Percentiles rank a stretch among this genome's conserved stretches.
phyloP scores from a whole-genome alignment of 2,888 invertebrate species.

The Barypeithes pellucidus region DNA sequence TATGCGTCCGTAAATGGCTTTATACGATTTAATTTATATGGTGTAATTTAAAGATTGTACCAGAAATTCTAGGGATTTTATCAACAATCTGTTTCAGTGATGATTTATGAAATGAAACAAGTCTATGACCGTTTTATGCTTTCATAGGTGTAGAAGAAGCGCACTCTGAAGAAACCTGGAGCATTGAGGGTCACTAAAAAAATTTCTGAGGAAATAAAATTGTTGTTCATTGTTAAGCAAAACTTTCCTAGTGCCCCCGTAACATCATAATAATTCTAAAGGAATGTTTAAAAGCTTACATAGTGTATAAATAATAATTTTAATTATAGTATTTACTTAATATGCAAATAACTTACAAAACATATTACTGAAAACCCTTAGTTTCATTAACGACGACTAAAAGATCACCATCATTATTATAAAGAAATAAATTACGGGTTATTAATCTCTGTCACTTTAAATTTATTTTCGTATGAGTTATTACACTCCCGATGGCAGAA shows the following conservation, averaged over 20 bases:
- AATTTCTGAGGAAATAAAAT: too few species aligned
- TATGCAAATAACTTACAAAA: slow-evolving; percentile 18
- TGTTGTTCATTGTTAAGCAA: too few species aligned
- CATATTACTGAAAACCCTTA: slow-evolving; percentile 17
- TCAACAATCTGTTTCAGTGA: neutral
- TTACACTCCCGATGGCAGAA: slow-evolving; percentile 29
- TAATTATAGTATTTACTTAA: slow-evolving; percentile 1
- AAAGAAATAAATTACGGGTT: slow-evolving; percentile 18
- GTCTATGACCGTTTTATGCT: too few species aligned
- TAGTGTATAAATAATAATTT: neutral
- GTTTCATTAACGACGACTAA: slow-evolving; percentile 21
- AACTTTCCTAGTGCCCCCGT: too few species aligned
- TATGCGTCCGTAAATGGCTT: slow-evolving; percentile 14
- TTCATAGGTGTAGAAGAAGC: too few species aligned
- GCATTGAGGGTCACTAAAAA: too few species aligned
- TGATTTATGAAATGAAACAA: too few species aligned
- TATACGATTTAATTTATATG: slow-evolving; percentile 12
- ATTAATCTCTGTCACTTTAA: slow-evolving; percentile 29
- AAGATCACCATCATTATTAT: slow-evolving; percentile 19
- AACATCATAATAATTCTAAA: neutral
- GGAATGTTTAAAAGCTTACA: neutral
- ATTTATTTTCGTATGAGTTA: slow-evolving; percentile 29
- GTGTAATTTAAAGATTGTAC: neutral
- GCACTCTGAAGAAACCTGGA: too few species aligned
- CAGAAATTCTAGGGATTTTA: neutral